phyloP scores from a whole-genome alignment of 2,113 vertebrate genomes.

The Ginglymostoma cirratum region DNA sequence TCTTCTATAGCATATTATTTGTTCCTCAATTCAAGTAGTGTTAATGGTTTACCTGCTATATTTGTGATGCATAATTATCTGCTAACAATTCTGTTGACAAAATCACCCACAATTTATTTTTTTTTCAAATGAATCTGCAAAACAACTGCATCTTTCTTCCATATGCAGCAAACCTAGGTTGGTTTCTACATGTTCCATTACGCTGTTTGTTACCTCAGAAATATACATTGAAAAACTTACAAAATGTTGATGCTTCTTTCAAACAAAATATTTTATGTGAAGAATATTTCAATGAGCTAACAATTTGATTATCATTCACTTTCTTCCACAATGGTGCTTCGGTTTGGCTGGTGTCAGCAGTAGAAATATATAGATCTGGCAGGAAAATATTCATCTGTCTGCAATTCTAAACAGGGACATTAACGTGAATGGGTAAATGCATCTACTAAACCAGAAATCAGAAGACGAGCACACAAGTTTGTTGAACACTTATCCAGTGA shows the following conservation, averaged over 20 bases:
- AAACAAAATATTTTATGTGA: conserved; percentile 16
- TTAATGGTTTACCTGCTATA: conserved; percentile 27
- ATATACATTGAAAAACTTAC: not conserved
- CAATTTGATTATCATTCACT: not conserved
- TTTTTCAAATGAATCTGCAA: not conserved
- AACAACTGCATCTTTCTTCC: not conserved
- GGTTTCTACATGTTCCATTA: not conserved
- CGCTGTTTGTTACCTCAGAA: not conserved
- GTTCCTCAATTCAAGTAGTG: conserved; percentile 8
- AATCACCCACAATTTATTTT: not conserved
- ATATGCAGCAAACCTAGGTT: not conserved
- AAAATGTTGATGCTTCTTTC: not conserved
- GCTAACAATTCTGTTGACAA: not conserved
- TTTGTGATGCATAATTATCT: not conserved
- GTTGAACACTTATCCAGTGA: not conserved
- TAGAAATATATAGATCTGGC: not conserved
- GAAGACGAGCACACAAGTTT: not conserved
- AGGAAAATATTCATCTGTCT: not conserved
- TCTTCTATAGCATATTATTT: conserved; percentile 10
- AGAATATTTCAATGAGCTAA: not conserved
- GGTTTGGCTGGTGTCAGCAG: not conserved
- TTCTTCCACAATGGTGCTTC: not conserved
- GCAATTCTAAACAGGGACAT: not conserved
- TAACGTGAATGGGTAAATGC: not conserved
- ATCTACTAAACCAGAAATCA: not conserved